Conservation (phyloP, 2,113 vertebrate genomes). For the Camelus dromedarius region DNA sequence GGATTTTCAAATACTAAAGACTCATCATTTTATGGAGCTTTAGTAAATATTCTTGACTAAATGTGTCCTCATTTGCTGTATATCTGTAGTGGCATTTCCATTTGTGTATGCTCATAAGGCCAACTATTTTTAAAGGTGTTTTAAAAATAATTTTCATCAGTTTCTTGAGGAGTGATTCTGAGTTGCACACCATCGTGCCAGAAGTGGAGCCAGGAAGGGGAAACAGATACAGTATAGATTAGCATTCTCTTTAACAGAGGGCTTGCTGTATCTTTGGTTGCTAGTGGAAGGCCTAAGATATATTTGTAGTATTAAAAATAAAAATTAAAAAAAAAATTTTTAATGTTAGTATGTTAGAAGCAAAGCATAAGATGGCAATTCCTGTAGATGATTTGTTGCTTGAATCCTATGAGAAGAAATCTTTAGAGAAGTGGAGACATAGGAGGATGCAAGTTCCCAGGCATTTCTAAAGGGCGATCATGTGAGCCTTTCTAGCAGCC, state of each 20-base stretch:
- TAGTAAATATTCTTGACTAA: background rate
- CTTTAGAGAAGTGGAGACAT: background rate
- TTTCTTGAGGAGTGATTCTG: background rate
- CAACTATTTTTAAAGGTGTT: constrained; percentile 2
- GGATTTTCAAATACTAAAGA: background rate
- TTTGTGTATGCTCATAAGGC: background rate
- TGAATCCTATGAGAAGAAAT: background rate
- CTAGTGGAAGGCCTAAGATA: background rate
- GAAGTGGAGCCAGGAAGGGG: background rate
- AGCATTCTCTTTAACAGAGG: background rate
- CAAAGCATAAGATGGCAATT: background rate
- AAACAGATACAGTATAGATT: background rate
- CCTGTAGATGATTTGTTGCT: background rate
- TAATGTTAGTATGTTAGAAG: constrained; percentile 15
- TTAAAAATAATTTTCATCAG: background rate
- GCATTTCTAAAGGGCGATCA: background rate
- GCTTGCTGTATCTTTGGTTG: background rate
- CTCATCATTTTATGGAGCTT: background rate
- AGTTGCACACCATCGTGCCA: background rate
- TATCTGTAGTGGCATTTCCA: background rate
- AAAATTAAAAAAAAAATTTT: background rate
- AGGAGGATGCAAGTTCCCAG: background rate
- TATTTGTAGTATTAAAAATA: background rate
- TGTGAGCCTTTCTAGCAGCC: background rate
- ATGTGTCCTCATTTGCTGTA: background rate